These are phyloP conservation scores for Mesaphorura yosii DNA, from an alignment of 1,140 invertebrate genomes.

Conservation along the genomic window DNA sequence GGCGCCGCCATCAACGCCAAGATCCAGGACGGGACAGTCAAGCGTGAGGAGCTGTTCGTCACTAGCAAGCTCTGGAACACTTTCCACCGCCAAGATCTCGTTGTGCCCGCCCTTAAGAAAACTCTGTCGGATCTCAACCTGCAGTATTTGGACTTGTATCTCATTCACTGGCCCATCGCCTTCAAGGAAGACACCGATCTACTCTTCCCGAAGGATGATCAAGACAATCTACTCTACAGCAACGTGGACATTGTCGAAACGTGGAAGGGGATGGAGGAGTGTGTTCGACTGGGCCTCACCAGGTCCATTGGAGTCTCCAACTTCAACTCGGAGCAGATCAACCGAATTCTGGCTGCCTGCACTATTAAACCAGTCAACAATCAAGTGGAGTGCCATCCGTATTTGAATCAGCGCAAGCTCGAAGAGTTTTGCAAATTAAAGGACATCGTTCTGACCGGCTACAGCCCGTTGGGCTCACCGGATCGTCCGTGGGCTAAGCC, in stretches of 20 bases:
- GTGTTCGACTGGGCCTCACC: slow-evolving; percentile 35
- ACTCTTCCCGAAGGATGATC: slow-evolving; percentile 40
- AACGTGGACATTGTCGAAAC: slow-evolving; percentile 23
- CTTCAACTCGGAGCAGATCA: slow-evolving; percentile 35
- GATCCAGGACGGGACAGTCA: slow-evolving; percentile 58
- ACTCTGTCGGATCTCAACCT: slow-evolving; percentile 55
- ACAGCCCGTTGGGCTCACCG: slow-evolving; percentile 64
- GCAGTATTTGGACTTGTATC: slow-evolving; percentile 68
- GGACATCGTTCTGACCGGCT: slow-evolving; percentile 60
- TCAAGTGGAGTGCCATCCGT: slow-evolving; percentile 72
- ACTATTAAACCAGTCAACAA: slow-evolving; percentile 42
- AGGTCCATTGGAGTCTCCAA: slow-evolving; percentile 40
- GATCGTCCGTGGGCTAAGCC: slow-evolving; percentile 49
- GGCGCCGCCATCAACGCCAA: slow-evolving; percentile 61
- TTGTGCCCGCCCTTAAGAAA: slow-evolving; percentile 48
- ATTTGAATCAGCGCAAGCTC: slow-evolving; percentile 64
- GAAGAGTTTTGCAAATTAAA: slow-evolving; percentile 55
- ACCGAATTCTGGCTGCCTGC: slow-evolving; percentile 27
- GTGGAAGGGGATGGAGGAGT: slow-evolving; percentile 34
- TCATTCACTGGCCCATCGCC: slow-evolving; percentile 74
- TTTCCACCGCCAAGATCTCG: slow-evolving; percentile 51
- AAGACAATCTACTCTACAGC: slow-evolving; percentile 25
- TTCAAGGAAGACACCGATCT: slow-evolving; percentile 39
- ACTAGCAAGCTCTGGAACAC: slow-evolving; percentile 74
- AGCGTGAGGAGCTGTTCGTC: slow-evolving; percentile 75